Evolutionary conservation across 2,797 vertebrate species (phyloP).

Genomic region (Phrynocephalus forsythii): DNA sequence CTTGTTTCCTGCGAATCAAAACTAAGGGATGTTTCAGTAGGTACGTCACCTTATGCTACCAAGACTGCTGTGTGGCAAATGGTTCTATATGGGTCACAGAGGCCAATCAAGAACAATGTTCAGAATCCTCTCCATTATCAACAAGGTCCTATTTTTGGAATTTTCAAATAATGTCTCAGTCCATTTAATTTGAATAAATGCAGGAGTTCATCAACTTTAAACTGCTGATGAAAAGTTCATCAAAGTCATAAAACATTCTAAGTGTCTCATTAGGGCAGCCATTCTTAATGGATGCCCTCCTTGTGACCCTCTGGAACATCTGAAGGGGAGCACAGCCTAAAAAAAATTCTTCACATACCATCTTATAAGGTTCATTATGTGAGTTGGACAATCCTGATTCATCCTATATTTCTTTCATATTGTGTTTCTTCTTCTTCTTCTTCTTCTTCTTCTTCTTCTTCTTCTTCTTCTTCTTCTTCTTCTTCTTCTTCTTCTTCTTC

Average conservation of each 20-base stretch:
- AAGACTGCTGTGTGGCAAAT: not conserved
- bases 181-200: not conserved
- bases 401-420: too few relatives aligned
- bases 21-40: not conserved
- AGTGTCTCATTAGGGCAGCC: too few relatives aligned
- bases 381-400: too few relatives aligned
- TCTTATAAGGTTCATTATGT: too few relatives aligned
- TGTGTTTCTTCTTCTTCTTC: too few relatives aligned
- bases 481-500: too few relatives aligned
- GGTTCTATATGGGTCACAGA: not conserved
- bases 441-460: too few relatives aligned
- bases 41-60: not conserved
- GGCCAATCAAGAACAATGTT: not conserved
- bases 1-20: not conserved
- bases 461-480: too few relatives aligned
- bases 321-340: too few relatives aligned
- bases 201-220: not conserved
- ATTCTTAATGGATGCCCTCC: too few relatives aligned
- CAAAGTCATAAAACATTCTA: not conserved
- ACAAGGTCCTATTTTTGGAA: not conserved
- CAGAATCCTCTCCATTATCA: not conserved
- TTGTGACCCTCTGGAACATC: too few relatives aligned
- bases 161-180: not conserved
- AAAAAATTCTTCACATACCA: too few relatives aligned
- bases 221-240: not conserved